phyloP scores from a whole-genome alignment of 53 echinoderm and acorn worm species.

The Stichopus horrens region DNA sequence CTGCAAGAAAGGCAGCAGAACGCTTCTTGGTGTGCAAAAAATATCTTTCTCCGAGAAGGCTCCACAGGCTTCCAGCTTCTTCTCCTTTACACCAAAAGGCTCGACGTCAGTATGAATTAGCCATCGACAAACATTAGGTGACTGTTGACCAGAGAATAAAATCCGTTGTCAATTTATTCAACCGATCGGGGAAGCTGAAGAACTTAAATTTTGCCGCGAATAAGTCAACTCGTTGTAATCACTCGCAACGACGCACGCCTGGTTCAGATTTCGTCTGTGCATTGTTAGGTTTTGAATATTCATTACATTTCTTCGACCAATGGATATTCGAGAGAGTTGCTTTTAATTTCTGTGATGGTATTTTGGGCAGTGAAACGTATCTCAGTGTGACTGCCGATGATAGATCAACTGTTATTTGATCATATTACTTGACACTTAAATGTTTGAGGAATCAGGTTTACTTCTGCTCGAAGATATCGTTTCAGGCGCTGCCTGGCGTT shows the following conservation, averaged over 20 bases:
- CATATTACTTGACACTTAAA: not conserved
- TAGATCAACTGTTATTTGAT: slow-evolving; percentile 3
- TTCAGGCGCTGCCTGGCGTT: not conserved
- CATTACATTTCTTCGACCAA: not conserved
- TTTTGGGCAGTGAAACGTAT: not conserved
- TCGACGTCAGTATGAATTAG: no score
- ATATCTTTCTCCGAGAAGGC: no score
- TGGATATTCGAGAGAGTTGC: not conserved
- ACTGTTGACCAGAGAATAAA: not conserved
- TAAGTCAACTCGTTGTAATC: not conserved
- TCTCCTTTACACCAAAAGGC: no score
- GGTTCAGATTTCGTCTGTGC: not conserved
- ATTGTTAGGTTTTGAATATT: not conserved
- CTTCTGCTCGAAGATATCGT: not conserved
- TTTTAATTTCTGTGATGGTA: not conserved
- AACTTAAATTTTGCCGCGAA: slow-evolving; percentile 35
- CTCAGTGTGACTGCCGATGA: not conserved
- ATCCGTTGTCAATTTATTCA: not conserved
- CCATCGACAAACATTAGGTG: no score
- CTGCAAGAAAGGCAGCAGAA: no score
- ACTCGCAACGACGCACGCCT: not conserved
- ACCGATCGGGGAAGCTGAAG: not conserved
- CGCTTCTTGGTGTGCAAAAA: no score
- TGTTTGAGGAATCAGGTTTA: not conserved
- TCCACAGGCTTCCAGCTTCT: no score